Base-by-base conservation (phyloP, 1,140 invertebrate genomes). In the Lycorma delicatula region DNA sequence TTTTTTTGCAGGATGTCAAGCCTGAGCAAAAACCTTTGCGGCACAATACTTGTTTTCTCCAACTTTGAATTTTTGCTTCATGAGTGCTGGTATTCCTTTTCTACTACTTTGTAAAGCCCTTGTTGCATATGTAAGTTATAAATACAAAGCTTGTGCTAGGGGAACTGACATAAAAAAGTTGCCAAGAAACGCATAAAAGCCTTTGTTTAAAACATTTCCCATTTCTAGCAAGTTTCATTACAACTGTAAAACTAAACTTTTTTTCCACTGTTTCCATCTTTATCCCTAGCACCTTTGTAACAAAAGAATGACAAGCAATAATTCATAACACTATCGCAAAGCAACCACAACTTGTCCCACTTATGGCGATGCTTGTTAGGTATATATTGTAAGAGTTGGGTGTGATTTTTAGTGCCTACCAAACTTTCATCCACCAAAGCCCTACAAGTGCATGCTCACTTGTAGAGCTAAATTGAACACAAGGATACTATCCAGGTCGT, bases 291-390 rank as follows among this genome's bases (percentile, higher is more conserved):
- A 36, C 61, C 57, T 55, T 52, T 54, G 36, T 63, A 67, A n/a
- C 58, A 66, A 53, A 44, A 62, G n/a, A 66, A 58, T 7, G 29
- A 9, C 34, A 67, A 54, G 59, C 62, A 67, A 64, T 67, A 66
- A 57, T 67, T 66, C 16, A 51, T 38, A 27, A 64, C 38, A 23
- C 58, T 36, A 53, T 67, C 63, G 54, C 56, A 59, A 26, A 65
- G 49, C 61, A 67, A 63, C 60, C 59, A 67, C 60, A 66, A 65
- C 60, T 66, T 66, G 9, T 60, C 65, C 60, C 56, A 67, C 34
- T 54, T 60, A 36, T 67, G 63, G 44, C 64, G 60, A 22, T 66
- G 64, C 54, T 67, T 68, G 49, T 66, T 66, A 25, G 62, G 62
- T 20, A 68, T 36, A 63, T 66, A 68, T 36, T 67, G 66, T 20